Evolutionary conservation across 2,888 invertebrate species (phyloP).

Genomic region (Muschampia plurimacula): DNA sequence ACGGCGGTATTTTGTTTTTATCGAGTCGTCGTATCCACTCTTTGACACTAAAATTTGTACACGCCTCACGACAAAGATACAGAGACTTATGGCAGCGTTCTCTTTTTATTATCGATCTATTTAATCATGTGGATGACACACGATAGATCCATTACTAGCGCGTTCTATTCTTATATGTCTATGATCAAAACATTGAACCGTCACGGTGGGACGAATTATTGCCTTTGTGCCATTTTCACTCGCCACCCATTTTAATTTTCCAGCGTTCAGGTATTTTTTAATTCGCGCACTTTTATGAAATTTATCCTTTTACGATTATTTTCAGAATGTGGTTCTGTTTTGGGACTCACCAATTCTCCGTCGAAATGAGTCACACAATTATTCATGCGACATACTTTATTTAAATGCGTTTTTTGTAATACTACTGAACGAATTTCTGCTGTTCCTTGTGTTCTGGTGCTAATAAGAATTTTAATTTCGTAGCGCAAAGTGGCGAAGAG

Average conservation of each 20-base stretch:
- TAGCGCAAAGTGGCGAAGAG: neutral
- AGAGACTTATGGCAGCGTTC: too few relatives aligned
- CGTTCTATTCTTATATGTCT: neutral
- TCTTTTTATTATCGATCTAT: too few relatives aligned
- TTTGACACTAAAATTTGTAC: too few relatives aligned
- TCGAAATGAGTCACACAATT: conserved; percentile 39
- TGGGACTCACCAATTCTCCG: conserved; percentile 65
- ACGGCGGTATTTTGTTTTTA: too few relatives aligned
- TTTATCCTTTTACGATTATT: conserved; percentile 70
- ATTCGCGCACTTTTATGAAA: conserved; percentile 77
- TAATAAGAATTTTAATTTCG: neutral
- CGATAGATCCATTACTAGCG: neutral
- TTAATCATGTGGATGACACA: too few relatives aligned
- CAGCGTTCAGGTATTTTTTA: conserved; percentile 76
- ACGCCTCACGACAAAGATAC: too few relatives aligned
- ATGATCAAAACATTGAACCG: conserved; percentile 58
- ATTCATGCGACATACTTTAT: conserved; percentile 20
- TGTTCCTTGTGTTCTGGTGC: neutral
- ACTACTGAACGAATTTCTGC: neutral
- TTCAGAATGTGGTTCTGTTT: conserved; percentile 48
- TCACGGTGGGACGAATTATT: conserved; percentile 78
- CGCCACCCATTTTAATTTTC: conserved; percentile 76
- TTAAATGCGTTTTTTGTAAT: too few relatives aligned
- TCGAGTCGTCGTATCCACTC: too few relatives aligned
- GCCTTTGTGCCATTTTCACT: conserved; percentile 79